Evolutionary conservation across 2,113 vertebrate species (phyloP), one percentile per base, ranked within the genome.

Genomic region (Capreolus pygargus): DNA sequence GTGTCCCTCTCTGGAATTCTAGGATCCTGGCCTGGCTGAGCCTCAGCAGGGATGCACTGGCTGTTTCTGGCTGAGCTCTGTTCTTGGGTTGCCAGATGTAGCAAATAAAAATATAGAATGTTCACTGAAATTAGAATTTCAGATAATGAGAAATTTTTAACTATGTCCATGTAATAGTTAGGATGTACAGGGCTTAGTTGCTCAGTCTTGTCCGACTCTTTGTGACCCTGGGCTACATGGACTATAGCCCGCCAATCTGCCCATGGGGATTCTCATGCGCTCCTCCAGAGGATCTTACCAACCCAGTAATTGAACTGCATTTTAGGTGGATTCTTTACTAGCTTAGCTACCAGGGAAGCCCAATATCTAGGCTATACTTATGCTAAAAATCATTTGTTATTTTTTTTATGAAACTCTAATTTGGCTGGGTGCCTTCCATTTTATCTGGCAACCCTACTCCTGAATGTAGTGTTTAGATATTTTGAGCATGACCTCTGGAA

Each of bases 1-100:
- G 9, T 25, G 2, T 15, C 6, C 6, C 0, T 21, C 55, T 28
- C 6, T 21, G 33, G n/a, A 33, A 78, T 43, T 8, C n/a, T 1
- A 23, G 52, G 47, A 25, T 27, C 30, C 15, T 0, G 15, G 79
- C 70, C 4, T 0, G 64, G 30, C 17, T 12, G 1, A 1, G 7
- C 36, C 60, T 47, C 21, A 17, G 88, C 8, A 21, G 28, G 13
- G 78, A 13, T 0, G 52, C 6, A 1, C 54, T 5, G 28, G 30
- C 6, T 13, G n/a, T 52, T 9, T 89, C 86, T 3, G 10, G 30
- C 16, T n/a, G 79, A 9, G 47, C n/a, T 54, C 55, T 39, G 0
- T 30, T 43, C 43, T 45, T 5, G 3, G 21, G 9, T 9, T 39
- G 25, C 57, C 52, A 25, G 50, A 60, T 54, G 28, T 14, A 36